These are phyloP conservation scores for Sturnus vulgaris DNA, from an alignment of 2,113 vertebrate species.

Conservation along the genomic window DNA sequence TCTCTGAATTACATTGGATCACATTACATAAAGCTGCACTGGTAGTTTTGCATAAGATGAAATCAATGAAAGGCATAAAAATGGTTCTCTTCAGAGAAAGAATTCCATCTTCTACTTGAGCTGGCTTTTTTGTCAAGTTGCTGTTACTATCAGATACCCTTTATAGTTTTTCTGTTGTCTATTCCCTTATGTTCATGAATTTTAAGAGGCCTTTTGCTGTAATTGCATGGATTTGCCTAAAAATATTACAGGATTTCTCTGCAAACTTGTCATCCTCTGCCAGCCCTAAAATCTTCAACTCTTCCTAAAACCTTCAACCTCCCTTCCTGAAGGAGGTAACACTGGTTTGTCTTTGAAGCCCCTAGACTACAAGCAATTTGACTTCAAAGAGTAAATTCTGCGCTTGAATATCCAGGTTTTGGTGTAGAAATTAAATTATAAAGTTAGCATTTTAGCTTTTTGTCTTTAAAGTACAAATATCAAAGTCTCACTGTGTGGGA, in stretches of 20 bases:
- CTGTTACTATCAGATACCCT: neutral
- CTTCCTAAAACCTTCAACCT: neutral
- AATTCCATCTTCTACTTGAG: neutral
- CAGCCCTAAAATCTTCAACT: neutral
- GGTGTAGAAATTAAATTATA: neutral
- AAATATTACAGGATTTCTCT: constrained; percentile 3
- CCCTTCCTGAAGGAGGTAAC: constrained; percentile 7
- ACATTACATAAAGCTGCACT: neutral
- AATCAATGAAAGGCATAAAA: neutral
- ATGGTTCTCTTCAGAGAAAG: neutral
- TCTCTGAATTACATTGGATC: neutral
- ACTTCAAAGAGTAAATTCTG: constrained; percentile 38
- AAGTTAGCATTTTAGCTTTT: neutral
- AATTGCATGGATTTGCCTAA: constrained; percentile 28
- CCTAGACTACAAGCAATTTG: neutral
- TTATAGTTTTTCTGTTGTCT: neutral
- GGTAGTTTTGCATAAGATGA: neutral
- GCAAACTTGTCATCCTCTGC: constrained; percentile 42
- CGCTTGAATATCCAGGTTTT: neutral
- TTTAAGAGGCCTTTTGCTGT: neutral
- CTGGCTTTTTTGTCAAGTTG: neutral
- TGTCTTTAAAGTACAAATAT: neutral
- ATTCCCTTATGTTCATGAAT: neutral
- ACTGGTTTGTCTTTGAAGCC: constrained; percentile 21
- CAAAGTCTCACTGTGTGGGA: neutral